Evolutionary conservation across 2,113 vertebrate genomes (phyloP).

Genomic region (Tichodroma muraria): DNA sequence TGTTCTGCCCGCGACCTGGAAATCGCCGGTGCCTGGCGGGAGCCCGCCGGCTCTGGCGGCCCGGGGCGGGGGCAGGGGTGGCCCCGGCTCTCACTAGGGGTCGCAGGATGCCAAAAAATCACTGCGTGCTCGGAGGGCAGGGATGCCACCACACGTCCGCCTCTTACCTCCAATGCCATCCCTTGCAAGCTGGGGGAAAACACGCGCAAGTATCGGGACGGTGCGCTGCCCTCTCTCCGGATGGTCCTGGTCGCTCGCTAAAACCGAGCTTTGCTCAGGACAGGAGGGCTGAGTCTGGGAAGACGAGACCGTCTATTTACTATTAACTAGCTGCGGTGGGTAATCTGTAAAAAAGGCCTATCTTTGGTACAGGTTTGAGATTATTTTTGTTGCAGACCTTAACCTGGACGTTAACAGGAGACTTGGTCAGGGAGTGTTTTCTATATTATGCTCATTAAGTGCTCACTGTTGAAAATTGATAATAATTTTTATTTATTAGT

Average conservation of each 20-base stretch:
- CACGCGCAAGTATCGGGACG: background rate
- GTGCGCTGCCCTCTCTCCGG: background rate
- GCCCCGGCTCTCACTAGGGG: slow-evolving; percentile 70
- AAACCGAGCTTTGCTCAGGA: background rate
- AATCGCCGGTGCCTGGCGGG: background rate
- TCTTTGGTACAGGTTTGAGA: background rate
- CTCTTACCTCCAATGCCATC: fast-evolving
- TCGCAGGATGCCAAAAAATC: slow-evolving; percentile 69
- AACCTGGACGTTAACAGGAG: background rate
- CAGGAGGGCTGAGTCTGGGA: background rate
- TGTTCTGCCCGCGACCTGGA: background rate
- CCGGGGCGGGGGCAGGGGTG: background rate
- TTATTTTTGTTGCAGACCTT: background rate
- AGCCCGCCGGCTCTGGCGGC: background rate
- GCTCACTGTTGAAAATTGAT: background rate
- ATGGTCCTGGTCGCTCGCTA: fast-evolving
- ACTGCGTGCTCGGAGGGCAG: background rate
- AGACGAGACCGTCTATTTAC: background rate
- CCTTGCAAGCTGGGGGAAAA: background rate
- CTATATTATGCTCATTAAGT: background rate
- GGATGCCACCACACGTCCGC: background rate
- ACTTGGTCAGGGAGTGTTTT: background rate
- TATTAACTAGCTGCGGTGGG: background rate
- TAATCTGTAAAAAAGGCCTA: background rate
- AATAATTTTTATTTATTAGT: background rate